Percentiles rank a stretch among this genome's conserved stretches.
Conservation (phyloP, 1,140 invertebrate genomes). For the Coenobita brevimanus region DNA sequence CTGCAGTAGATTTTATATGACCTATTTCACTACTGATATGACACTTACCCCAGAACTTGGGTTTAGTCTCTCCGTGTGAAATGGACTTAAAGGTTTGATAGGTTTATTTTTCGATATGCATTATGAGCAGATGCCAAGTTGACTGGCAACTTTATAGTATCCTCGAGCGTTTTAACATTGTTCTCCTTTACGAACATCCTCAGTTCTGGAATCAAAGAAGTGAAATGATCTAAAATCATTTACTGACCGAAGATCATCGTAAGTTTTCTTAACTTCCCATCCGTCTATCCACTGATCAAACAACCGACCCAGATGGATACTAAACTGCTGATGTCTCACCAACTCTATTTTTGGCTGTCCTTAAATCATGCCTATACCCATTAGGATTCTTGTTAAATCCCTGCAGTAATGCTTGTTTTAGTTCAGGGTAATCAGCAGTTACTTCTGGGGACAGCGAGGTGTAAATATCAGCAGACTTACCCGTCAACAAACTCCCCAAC, state of each 20-base stretch:
- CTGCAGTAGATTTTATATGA: not conserved
- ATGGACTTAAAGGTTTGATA: too few relatives aligned
- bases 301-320: not conserved
- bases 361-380: not conserved
- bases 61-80: too few relatives aligned
- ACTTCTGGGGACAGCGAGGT: not conserved
- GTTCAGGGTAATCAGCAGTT: not conserved
- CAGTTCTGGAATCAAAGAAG: not conserved
- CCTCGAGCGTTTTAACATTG: not conserved
- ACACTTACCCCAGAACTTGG: not conserved
- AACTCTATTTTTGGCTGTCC: not conserved
- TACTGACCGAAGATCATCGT: not conserved
- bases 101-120: not conserved
- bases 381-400: not conserved
- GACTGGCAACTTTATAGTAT: not conserved
- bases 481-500: not conserved
- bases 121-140: constrained; percentile 11
- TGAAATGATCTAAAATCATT: not conserved
- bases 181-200: not conserved
- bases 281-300: constrained; percentile 12
- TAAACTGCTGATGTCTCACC: not conserved
- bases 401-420: not conserved
- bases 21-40: not conserved
- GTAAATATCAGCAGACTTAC: not conserved
- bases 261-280: not conserved